Evolutionary conservation across 2,888 invertebrate species (phyloP), one percentile per base, ranked within the genome.

Genomic region (Himalopsyche japonica): DNA sequence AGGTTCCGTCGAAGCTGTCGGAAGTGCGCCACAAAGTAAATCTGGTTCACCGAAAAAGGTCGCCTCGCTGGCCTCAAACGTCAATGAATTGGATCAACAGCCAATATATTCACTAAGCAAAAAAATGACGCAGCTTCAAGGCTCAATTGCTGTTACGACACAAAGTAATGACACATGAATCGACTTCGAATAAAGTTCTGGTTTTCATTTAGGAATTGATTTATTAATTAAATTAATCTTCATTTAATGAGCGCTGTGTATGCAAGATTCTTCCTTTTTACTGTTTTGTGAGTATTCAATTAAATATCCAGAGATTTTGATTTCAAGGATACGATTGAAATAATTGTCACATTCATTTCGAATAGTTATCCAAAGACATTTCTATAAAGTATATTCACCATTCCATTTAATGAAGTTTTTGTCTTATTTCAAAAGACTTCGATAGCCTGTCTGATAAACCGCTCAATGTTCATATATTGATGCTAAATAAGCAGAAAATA

Each of bases 61-160:
- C 1, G 57, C 80, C 15, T 20, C 70, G 10, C 57, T 32, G 15
- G 30, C 30, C n/a, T 76, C 48, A 18, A 32, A 91, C 91, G 84
- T 88, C 89, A 0, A 90, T 90, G 0, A 91, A 90, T 0, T 88
- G 90, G 88, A 91, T 91, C 76, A 57, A 15, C 91, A 91, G 0
- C 91, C 92, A 0, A 91, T 92, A 1, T 92, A 92, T 86, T 91
- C 92, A 1, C 89, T 92, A 83, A 91, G 90, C 88, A 92, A 92
- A 88, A 92, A 92, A 86, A 90, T 90, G 89, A 79, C 85, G 10
- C 86, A 89, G 88, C 82, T 90, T 90, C 86, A 88, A 87, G 88
- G 91, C 90, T 24, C 77, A 3, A 78, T 81, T 8, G 43, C 70
- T 64, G 84, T 84, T 12, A 48, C 84, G 0, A 57, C 86, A 7